Evolutionary conservation across 2,888 invertebrate species (phyloP).

Genomic region (Geotrupes spiniger): DNA sequence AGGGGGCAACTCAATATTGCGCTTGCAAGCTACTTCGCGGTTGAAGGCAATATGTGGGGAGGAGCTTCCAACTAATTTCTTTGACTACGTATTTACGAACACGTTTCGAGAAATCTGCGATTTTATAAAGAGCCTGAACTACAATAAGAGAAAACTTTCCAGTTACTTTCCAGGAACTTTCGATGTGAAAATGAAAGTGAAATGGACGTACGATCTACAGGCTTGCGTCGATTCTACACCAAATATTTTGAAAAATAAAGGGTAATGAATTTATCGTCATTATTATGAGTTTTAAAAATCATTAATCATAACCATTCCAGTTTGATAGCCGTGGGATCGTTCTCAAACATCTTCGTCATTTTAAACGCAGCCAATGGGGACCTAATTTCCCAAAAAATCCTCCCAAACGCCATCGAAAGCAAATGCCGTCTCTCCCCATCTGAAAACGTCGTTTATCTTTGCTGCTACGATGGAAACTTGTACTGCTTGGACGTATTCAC

Average conservation of each 20-base stretch:
- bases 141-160: slow-evolving; percentile 34
- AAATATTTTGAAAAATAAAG: slow-evolving; percentile 46
- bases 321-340: slow-evolving; percentile 64
- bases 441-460: slow-evolving; percentile 60
- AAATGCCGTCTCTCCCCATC: slow-evolving; percentile 48
- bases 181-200: slow-evolving; percentile 25
- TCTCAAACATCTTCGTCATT: slow-evolving; percentile 68
- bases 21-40: slow-evolving; percentile 61
- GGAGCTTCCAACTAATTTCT: slow-evolving; percentile 52
- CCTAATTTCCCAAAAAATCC: slow-evolving; percentile 50
- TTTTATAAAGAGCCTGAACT: slow-evolving; percentile 39
- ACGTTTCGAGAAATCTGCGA: slow-evolving; percentile 45
- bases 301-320: too few relatives aligned
- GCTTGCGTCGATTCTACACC: slow-evolving; percentile 86
- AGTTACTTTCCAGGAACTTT: neutral
- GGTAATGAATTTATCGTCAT: neutral
- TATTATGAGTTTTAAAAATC: neutral
- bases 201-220: slow-evolving; percentile 61
- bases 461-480: slow-evolving; percentile 73
- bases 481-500: slow-evolving; percentile 61
- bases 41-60: slow-evolving; percentile 51
- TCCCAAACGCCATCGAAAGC: slow-evolving; percentile 72
- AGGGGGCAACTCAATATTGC: slow-evolving; percentile 72
- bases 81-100: slow-evolving; percentile 55
- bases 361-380: slow-evolving; percentile 56